Conservation (phyloP, 2,113 vertebrate genomes). For the Barnardius zonarius region DNA sequence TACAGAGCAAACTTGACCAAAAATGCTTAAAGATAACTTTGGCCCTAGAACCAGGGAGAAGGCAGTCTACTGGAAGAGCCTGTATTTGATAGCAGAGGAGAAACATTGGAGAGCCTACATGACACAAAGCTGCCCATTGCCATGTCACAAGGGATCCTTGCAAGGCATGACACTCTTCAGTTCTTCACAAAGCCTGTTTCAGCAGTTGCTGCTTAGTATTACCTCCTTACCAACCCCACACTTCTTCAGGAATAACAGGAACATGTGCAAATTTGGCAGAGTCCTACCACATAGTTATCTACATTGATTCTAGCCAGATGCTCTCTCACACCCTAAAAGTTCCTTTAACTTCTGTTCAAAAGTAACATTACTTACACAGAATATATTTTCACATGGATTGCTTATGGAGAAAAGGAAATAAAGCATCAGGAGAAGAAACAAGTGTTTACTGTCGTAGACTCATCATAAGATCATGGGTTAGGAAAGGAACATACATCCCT, state of each 20-base stretch:
- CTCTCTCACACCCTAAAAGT: neutral
- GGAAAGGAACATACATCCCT: neutral
- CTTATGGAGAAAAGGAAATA: neutral
- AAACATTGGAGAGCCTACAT: rapidly evolving
- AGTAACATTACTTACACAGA: neutral
- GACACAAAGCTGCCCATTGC: rapidly evolving
- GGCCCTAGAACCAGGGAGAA: neutral
- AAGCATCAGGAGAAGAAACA: neutral
- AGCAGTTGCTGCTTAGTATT: neutral
- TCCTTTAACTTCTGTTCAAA: neutral
- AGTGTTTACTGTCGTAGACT: neutral
- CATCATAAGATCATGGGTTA: rapidly evolving
- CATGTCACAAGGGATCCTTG: neutral
- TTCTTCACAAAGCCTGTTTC: neutral
- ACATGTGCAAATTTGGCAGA: neutral
- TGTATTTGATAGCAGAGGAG: neutral
- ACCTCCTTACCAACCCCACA: neutral
- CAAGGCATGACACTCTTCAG: neutral
- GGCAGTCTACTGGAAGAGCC: neutral
- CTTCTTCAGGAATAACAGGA: neutral
- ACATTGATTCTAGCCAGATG: neutral
- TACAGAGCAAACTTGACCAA: neutral
- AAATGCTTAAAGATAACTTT: neutral
- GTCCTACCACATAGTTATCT: neutral
- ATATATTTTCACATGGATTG: neutral